A percentile compares a stretch with the other conserved stretches of the same genome.
These are phyloP conservation scores for Selene dorsalis DNA, from an alignment of 2,797 vertebrate genomes.

Conservation along the genomic window DNA sequence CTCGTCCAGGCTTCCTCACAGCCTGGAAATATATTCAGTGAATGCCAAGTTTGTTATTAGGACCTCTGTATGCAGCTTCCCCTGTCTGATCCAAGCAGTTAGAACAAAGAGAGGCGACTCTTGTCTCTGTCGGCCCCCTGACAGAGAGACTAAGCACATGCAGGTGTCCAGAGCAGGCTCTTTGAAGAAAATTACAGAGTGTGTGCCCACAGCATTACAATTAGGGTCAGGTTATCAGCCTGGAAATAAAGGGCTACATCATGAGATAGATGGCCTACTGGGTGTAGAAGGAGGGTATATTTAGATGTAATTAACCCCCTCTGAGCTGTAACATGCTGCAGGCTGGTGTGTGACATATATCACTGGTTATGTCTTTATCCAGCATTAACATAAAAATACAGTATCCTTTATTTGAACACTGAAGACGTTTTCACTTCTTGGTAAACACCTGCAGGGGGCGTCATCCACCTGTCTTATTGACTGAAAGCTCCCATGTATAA, in stretches of 20 bases:
- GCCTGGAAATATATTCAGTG: constrained; percentile 40
- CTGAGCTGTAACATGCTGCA: constrained; percentile 39
- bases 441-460: constrained; percentile 50
- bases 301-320: constrained; percentile 69
- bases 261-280: constrained; percentile 45
- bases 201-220: constrained; percentile 72
- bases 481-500: background rate
- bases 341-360: constrained; percentile 42
- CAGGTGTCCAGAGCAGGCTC: constrained; percentile 80
- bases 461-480: constrained; percentile 16
- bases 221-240: constrained; percentile 79
- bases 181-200: constrained; percentile 82
- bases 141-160: constrained; percentile 79
- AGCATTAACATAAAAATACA: constrained; percentile 1
- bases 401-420: constrained; percentile 21
- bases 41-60: constrained; percentile 66
- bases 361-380: constrained; percentile 20
- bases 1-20: constrained; percentile 3
- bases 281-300: constrained; percentile 38
- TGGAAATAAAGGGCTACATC: constrained; percentile 83
- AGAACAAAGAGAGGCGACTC: constrained; percentile 57
- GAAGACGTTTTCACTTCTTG: constrained; percentile 7
- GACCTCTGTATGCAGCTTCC: constrained; percentile 42
- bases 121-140: constrained; percentile 58
- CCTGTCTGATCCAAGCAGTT: constrained; percentile 60